phyloP scores from a whole-genome alignment of 2,888 invertebrate genomes.

The Sialis fuliginosa region DNA sequence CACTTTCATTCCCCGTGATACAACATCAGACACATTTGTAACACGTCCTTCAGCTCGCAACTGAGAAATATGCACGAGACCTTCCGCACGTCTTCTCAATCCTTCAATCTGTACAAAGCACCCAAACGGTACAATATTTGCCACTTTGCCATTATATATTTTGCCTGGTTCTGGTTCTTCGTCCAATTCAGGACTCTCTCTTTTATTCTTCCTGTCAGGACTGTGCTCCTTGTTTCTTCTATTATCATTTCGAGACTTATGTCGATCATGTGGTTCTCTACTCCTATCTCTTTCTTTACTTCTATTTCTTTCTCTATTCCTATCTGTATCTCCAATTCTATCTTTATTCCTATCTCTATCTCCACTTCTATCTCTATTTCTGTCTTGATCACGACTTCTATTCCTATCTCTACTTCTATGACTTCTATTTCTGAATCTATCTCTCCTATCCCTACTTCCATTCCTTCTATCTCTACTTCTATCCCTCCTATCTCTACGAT shows the following conservation, averaged over 20 bases:
- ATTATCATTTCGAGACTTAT: constrained; percentile 13
- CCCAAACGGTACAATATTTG: constrained; percentile 94
- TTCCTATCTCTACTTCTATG: constrained; percentile 18
- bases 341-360: constrained; percentile 11
- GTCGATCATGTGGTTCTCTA: constrained; percentile 14
- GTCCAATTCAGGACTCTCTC: constrained; percentile 26
- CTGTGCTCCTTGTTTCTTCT: constrained; percentile 9
- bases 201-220: constrained; percentile 9
- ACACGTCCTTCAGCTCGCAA: constrained; percentile 84
- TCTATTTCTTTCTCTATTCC: constrained; percentile 9
- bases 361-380: constrained; percentile 22
- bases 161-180: constrained; percentile 55
- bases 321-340: constrained; percentile 21
- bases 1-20: constrained; percentile 73
- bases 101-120: constrained; percentile 95
- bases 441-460: constrained; percentile 8
- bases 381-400: constrained; percentile 11
- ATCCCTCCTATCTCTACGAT: constrained; percentile 15
- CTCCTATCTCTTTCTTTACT: constrained; percentile 9
- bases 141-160: constrained; percentile 87
- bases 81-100: constrained; percentile 77
- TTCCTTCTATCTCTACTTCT: constrained; percentile 18
- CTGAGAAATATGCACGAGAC: constrained; percentile 93
- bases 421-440: constrained; percentile 7
- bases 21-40: constrained; percentile 85